Percentiles rank a stretch among this genome's conserved stretches.
Evolutionary conservation across 2,113 vertebrate species (phyloP).

Genomic region (Eupsittula cactorum): DNA sequence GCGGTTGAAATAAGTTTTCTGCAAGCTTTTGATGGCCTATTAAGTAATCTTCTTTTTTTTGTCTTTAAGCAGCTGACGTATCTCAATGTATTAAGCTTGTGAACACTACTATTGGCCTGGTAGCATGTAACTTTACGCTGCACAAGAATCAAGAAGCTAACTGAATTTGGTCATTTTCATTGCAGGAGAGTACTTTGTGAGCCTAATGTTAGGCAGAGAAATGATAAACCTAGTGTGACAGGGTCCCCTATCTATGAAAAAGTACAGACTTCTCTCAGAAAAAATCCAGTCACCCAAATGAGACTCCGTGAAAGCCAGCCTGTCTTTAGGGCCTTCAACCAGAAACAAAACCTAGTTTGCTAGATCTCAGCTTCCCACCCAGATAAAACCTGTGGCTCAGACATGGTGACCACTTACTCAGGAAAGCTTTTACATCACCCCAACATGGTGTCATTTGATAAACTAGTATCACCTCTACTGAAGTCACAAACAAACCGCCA

Average conservation of each 20-base stretch:
- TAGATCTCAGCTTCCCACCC: background rate
- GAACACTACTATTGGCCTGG: background rate
- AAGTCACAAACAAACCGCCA: background rate
- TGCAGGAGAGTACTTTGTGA: background rate
- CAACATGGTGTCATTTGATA: background rate
- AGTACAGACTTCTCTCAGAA: background rate
- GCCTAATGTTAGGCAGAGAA: background rate
- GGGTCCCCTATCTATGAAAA: background rate
- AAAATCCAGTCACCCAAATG: background rate
- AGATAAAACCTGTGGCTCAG: background rate
- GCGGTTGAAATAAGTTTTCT: background rate
- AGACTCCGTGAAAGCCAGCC: background rate
- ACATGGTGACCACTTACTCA: background rate
- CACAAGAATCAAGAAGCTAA: background rate
- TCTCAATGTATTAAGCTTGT: background rate
- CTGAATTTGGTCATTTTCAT: background rate
- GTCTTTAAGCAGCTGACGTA: background rate
- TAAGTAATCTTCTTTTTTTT: background rate
- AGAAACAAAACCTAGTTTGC: background rate
- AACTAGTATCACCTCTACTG: background rate
- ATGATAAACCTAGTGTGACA: background rate
- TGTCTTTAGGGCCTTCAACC: background rate
- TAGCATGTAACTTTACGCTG: background rate
- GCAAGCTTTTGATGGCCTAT: background rate
- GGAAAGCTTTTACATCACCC: background rate